Percentiles rank a stretch among this genome's conserved stretches.
Evolutionary conservation across 2,797 vertebrate species (phyloP).

Genomic region (Falco berigora): DNA sequence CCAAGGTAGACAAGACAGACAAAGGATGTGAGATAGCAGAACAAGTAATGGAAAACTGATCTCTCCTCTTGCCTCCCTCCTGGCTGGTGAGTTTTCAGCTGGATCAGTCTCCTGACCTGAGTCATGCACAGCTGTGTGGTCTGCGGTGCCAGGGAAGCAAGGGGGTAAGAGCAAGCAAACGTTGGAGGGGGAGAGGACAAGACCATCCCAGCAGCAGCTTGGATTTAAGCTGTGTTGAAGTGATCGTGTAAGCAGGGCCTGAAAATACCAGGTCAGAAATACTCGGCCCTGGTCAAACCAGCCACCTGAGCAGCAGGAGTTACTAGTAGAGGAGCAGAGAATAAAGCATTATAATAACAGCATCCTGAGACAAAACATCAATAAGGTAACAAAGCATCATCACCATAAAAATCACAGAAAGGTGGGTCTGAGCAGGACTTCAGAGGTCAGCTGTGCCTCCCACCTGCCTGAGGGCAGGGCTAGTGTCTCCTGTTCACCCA

Average conservation of each 20-base stretch:
- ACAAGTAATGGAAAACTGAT: constrained; percentile 9
- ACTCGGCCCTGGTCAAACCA: neutral
- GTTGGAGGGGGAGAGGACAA: neutral
- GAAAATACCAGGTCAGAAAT: neutral
- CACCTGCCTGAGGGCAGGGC: neutral
- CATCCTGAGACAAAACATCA: neutral
- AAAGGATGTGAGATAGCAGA: constrained; percentile 8
- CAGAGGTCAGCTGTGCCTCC: neutral
- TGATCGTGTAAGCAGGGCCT: neutral
- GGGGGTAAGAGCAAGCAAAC: neutral
- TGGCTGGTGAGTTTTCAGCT: neutral
- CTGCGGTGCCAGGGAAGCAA: neutral
- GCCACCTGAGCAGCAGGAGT: neutral
- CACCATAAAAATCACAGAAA: neutral
- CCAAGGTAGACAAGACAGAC: constrained; percentile 32
- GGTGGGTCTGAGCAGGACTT: neutral
- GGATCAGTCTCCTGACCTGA: neutral
- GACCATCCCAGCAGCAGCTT: neutral
- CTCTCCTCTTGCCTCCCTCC: neutral
- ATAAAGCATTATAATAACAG: neutral
- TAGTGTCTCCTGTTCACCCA: neutral
- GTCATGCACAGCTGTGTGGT: neutral
- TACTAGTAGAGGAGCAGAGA: neutral
- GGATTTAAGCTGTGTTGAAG: neutral
- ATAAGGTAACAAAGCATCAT: neutral